These are phyloP conservation scores for Notarius lentiginosus DNA, from an alignment of 2,113 vertebrate species.

Conservation along the genomic window DNA sequence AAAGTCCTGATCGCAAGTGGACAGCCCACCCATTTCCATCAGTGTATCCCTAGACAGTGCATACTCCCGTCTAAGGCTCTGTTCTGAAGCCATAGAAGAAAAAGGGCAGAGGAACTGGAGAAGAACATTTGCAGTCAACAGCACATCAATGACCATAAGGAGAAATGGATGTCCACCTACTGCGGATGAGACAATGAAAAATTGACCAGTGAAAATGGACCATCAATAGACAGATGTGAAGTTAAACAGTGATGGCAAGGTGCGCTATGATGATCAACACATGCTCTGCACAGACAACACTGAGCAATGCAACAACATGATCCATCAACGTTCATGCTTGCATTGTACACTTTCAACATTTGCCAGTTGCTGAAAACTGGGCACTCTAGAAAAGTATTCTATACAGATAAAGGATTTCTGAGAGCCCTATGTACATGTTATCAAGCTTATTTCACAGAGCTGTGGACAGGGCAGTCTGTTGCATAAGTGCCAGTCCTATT, in stretches of 20 bases:
- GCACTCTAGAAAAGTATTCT: conserved; percentile 75
- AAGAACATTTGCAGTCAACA: conserved; percentile 43
- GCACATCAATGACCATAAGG: conserved; percentile 45
- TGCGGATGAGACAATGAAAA: conserved; percentile 49
- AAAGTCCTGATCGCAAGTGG: neutral
- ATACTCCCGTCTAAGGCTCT: conserved; percentile 25
- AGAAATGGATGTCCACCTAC: conserved; percentile 47
- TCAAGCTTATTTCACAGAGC: conserved; percentile 59
- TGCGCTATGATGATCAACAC: conserved; percentile 53
- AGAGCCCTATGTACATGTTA: conserved; percentile 65
- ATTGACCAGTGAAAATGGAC: conserved; percentile 31
- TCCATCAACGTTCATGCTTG: conserved; percentile 52
- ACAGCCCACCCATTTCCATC: conserved; percentile 32
- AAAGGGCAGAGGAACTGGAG: conserved; percentile 36
- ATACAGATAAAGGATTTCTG: conserved; percentile 72
- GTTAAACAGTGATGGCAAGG: conserved; percentile 47
- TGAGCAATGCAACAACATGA: conserved; percentile 63
- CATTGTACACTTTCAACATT: conserved; percentile 52
- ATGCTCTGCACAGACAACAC: conserved; percentile 52
- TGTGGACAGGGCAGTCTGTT: conserved; percentile 70
- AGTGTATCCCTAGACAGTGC: conserved; percentile 8
- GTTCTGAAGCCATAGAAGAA: conserved; percentile 1
- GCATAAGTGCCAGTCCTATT: conserved; percentile 72
- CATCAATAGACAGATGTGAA: conserved; percentile 52
- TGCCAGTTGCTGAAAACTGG: conserved; percentile 59